Percentiles rank a stretch among this genome's conserved stretches.
Conservation (phyloP, 1,140 invertebrate species). For the Psilanteris sp. region DNA sequence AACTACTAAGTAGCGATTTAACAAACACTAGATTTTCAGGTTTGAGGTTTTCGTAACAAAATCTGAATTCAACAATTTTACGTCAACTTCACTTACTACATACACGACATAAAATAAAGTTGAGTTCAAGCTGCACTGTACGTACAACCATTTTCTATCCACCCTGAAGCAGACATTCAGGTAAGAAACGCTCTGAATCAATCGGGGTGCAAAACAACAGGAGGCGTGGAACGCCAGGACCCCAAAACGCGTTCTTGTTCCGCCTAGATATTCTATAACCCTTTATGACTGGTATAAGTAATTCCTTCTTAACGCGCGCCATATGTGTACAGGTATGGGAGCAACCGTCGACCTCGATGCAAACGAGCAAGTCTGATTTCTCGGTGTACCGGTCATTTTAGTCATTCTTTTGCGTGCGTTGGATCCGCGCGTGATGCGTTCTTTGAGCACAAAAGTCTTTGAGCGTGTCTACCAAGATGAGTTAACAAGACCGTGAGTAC, state of each 20-base stretch:
- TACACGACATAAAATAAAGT: too few species aligned
- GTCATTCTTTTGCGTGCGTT: conserved; percentile 61
- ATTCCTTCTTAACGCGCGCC: conserved; percentile 16
- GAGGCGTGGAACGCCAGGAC: conserved; percentile 46
- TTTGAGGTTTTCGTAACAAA: too few species aligned
- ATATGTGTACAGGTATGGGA: conserved; percentile 41
- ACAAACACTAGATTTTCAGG: too few species aligned
- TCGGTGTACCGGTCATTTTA: conserved; percentile 56
- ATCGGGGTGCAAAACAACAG: conserved; percentile 20
- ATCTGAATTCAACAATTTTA: too few species aligned
- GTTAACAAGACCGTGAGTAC: conserved; percentile 52
- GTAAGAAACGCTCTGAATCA: conserved; percentile 34
- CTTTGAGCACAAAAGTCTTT: conserved; percentile 35
- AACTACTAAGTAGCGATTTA: too few species aligned
- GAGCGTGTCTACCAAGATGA: conserved; percentile 46
- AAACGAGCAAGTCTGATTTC: conserved; percentile 58
- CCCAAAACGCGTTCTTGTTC: conserved; percentile 19
- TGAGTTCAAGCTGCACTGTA: too few species aligned
- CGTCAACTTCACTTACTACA: too few species aligned
- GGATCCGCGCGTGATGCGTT: conserved; percentile 47
- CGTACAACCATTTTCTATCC: conserved; percentile 23
- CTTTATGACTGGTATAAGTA: conserved; percentile 52
- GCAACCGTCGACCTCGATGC: conserved; percentile 52
- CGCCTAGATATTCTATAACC: conserved; percentile 51
- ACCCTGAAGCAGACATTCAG: neutral